phyloP scores from a whole-genome alignment of 2,888 invertebrate genomes.

The Cataglyphis albicans region DNA sequence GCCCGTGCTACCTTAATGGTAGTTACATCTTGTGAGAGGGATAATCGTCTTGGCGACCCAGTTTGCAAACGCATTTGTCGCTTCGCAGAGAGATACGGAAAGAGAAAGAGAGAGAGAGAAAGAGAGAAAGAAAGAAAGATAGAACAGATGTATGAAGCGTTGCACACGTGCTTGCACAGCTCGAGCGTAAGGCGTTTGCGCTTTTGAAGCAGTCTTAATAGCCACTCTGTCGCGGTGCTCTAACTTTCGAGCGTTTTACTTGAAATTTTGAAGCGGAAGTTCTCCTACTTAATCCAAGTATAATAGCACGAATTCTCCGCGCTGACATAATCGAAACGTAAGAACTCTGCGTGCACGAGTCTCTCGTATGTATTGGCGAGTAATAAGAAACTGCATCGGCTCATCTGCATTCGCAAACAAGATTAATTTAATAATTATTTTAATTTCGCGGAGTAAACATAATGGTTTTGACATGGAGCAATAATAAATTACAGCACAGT shows the following conservation, averaged over 20 bases:
- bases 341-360: not conserved
- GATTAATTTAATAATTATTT: constrained; percentile 4
- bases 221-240: constrained; percentile 37
- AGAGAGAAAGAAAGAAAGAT: not conserved
- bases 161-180: constrained; percentile 22
- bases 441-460: not conserved
- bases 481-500: not conserved
- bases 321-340: not conserved
- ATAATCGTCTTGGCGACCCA: constrained; percentile 72
- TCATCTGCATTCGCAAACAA: not conserved
- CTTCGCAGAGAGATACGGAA: not conserved
- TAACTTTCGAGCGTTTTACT: constrained; percentile 56
- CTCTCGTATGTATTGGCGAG: not conserved
- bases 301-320: constrained; percentile 25
- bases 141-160: not conserved
- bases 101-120: not conserved
- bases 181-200: constrained; percentile 22
- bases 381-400: not conserved
- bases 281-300: constrained; percentile 53
- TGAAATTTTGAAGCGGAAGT: constrained; percentile 49
- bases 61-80: constrained; percentile 53
- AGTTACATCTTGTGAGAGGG: constrained; percentile 65
- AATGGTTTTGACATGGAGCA: not conserved
- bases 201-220: constrained; percentile 63
- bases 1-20: constrained; percentile 60